These are phyloP conservation scores for Dryobotodes eremita DNA, from an alignment of 2,888 invertebrate genomes.

Conservation along the genomic window DNA sequence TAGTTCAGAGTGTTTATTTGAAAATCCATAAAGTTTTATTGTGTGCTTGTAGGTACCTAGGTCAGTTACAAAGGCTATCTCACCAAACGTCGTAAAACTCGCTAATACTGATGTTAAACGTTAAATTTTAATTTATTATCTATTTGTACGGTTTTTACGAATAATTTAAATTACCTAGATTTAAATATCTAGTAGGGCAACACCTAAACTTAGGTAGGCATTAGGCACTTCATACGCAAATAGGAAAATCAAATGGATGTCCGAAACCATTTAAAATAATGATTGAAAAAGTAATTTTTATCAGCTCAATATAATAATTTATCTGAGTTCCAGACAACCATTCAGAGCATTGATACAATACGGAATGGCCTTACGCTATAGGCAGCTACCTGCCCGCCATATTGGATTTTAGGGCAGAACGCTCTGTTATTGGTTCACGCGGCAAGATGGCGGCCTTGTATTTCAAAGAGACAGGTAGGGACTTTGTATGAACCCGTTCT, in stretches of 20 bases:
- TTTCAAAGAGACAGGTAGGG: conserved; percentile 68
- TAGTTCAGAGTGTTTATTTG: conserved; percentile 57
- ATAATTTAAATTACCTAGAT: conserved; percentile 32
- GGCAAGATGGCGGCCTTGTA: conserved; percentile 85
- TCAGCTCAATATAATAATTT: conserved; percentile 47
- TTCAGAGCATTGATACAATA: conserved; percentile 78
- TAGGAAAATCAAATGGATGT: no score
- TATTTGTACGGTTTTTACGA: conserved; percentile 40
- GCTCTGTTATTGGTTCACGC: conserved; percentile 82
- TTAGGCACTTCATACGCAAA: no score
- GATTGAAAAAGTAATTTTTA: not conserved
- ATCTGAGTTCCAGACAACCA: conserved; percentile 68
- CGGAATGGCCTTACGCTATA: conserved; percentile 79
- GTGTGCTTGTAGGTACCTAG: conserved; percentile 63
- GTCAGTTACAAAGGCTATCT: conserved; percentile 67
- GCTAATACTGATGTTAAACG: conserved; percentile 57
- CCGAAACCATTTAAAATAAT: not conserved
- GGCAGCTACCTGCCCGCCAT: conserved; percentile 81
- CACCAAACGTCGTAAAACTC: conserved; percentile 53
- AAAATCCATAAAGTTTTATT: conserved; percentile 62
- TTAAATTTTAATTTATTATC: conserved; percentile 56
- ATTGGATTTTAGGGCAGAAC: conserved; percentile 75
- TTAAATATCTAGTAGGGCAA: not conserved
- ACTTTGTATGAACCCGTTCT: conserved; percentile 69
- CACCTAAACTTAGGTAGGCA: no score